These are phyloP conservation scores for Doris montereyensis DNA, from an alignment of 2,888 invertebrate species.

Conservation along the genomic window DNA sequence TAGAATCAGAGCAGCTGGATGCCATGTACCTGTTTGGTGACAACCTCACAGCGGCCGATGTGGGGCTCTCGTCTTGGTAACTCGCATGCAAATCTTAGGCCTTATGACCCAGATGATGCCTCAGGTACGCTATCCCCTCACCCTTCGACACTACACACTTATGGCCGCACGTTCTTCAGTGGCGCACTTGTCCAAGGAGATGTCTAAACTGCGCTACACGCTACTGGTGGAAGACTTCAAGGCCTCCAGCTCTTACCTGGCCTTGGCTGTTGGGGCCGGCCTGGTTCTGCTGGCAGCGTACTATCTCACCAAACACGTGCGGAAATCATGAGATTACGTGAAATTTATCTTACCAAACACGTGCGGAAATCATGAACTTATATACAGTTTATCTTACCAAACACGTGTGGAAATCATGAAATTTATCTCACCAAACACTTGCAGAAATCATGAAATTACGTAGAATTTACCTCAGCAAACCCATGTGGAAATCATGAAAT, in stretches of 20 bases:
- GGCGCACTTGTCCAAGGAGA: conserved; percentile 53
- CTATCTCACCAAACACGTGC: conserved; percentile 35
- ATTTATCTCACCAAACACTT: no score
- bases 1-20: conserved; percentile 23
- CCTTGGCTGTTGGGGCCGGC: conserved; percentile 51
- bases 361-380: no score
- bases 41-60: conserved; percentile 63
- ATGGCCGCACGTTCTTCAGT: conserved; percentile 54
- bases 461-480: no score
- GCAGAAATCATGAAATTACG: no score
- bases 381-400: no score
- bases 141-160: conserved; percentile 55
- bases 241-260: conserved; percentile 55
- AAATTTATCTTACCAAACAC: no score
- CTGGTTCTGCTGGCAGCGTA: conserved; percentile 42
- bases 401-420: no score
- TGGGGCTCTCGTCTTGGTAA: conserved; percentile 57
- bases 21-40: conserved; percentile 60
- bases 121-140: conserved; percentile 52
- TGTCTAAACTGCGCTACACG: conserved; percentile 55
- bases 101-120: conserved; percentile 56
- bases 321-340: no score
- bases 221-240: conserved; percentile 60
- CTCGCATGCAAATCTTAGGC: conserved; percentile 58
- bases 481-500: no score